Evolutionary conservation across 2,113 vertebrate genomes (phyloP).

Genomic region (Neomonachus schauinslandi): DNA sequence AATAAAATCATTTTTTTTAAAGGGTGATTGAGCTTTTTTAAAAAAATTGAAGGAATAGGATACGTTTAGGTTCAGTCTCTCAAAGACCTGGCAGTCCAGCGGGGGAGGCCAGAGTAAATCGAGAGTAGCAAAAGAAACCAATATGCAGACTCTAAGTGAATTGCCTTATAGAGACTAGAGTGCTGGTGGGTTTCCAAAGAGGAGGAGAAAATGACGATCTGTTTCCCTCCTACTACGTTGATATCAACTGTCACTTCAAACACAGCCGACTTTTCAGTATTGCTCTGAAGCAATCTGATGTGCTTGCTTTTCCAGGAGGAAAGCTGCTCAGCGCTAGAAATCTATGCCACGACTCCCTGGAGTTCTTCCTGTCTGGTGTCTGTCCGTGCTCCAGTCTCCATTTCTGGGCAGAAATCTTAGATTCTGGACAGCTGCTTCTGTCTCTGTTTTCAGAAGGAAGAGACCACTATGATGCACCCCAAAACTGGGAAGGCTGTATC

Average conservation of each 20-base stretch:
- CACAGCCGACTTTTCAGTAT: neutral
- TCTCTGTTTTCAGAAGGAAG: neutral
- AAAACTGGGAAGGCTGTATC: neutral
- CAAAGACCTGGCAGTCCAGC: neutral
- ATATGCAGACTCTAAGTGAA: neutral
- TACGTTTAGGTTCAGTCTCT: neutral
- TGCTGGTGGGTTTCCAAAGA: neutral
- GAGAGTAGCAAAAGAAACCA: neutral
- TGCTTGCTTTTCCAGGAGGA: neutral
- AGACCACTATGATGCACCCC: neutral
- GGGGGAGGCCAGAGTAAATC: neutral
- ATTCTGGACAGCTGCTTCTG: neutral
- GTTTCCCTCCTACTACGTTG: neutral
- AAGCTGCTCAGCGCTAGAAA: neutral
- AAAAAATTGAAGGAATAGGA: neutral
- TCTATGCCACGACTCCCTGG: neutral
- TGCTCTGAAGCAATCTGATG: neutral
- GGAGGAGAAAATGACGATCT: neutral
- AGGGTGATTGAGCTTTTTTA: neutral
- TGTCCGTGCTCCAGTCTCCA: neutral
- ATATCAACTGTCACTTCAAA: neutral
- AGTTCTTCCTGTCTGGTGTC: neutral
- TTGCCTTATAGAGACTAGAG: neutral
- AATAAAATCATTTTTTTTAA: conserved; percentile 5
- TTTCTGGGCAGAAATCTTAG: neutral